Conservation (phyloP, 64 coral and sea anemone genomes). For the Platygyra sinensis region DNA sequence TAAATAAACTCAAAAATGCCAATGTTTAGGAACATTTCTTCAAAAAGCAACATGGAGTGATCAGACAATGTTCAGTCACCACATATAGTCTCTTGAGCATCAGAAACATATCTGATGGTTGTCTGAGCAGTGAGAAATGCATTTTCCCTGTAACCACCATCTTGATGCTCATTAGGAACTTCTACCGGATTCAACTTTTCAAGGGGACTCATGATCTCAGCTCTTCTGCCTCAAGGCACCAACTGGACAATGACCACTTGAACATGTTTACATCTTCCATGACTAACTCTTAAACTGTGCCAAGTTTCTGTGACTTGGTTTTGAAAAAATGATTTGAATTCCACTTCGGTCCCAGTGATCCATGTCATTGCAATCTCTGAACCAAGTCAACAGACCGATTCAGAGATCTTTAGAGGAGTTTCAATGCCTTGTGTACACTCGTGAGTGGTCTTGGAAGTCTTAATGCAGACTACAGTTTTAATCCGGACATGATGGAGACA, state of each 20-base stretch:
- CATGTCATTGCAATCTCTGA: conserved; percentile 60
- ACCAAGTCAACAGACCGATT: conserved; percentile 51
- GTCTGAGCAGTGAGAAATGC: not conserved
- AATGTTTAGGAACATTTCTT: not conserved
- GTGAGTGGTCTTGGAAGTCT: not conserved
- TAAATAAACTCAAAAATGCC: not conserved
- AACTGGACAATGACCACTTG: not conserved
- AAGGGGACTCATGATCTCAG: conserved; percentile 17
- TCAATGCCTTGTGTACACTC: not conserved
- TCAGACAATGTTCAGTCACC: not conserved
- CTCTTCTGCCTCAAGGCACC: not conserved
- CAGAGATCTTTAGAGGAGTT: not conserved
- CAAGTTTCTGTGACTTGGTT: not conserved
- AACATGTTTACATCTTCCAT: conserved; percentile 1
- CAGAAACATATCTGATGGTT: not conserved
- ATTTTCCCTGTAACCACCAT: not conserved
- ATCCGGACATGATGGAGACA: too few relatives aligned
- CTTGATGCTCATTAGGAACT: not conserved
- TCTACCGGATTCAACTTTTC: conserved; percentile 3
- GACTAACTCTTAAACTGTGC: conserved; percentile 15
- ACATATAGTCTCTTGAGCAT: not conserved
- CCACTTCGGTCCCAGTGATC: conserved; percentile 27
- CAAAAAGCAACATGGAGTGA: too few relatives aligned
- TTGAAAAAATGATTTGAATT: not conserved
- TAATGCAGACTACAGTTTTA: conserved; percentile 18